Evolutionary conservation across 2,888 invertebrate species (phyloP).

Genomic region (Chalcosyrphus nemorum): DNA sequence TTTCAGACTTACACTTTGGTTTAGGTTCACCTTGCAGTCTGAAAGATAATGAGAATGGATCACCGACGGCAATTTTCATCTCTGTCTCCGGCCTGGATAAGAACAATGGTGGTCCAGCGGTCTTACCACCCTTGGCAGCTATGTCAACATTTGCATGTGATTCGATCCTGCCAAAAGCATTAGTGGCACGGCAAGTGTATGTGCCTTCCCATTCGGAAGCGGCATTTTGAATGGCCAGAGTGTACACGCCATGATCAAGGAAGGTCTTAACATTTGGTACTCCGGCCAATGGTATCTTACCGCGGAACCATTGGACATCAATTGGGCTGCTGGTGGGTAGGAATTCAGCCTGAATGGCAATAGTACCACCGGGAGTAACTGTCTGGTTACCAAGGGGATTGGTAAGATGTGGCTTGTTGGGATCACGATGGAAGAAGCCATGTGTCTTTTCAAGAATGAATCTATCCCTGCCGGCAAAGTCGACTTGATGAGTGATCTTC

Average conservation of each 20-base stretch:
- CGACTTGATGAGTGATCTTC: slow-evolving; percentile 88
- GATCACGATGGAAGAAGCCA: slow-evolving; percentile 82
- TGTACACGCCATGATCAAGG: slow-evolving; percentile 87
- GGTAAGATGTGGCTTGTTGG: slow-evolving; percentile 87
- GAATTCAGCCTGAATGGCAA: slow-evolving; percentile 90
- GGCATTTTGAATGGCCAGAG: slow-evolving; percentile 88
- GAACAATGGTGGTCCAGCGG: slow-evolving; percentile 87
- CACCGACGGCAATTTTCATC: slow-evolving; percentile 88
- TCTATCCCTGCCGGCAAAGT: slow-evolving; percentile 84
- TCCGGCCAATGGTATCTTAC: slow-evolving; percentile 84
- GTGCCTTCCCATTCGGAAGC: slow-evolving; percentile 88
- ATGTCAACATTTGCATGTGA: slow-evolving; percentile 89
- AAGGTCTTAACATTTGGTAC: slow-evolving; percentile 87
- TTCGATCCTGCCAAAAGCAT: slow-evolving; percentile 88
- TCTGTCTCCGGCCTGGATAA: slow-evolving; percentile 90
- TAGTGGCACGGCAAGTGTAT: slow-evolving; percentile 90
- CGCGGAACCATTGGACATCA: slow-evolving; percentile 90
- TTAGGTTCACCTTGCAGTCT: slow-evolving; percentile 92
- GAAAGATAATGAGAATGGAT: slow-evolving; percentile 92
- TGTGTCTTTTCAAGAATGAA: slow-evolving; percentile 82
- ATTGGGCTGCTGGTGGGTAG: slow-evolving; percentile 87
- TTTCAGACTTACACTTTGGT: slow-evolving; percentile 87
- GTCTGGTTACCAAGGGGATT: slow-evolving; percentile 87
- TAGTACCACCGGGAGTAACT: slow-evolving; percentile 89
- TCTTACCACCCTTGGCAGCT: slow-evolving; percentile 83